A percentile compares a stretch with the other conserved stretches of the same genome.
These are phyloP conservation scores for Mactra quadrangularis DNA, from an alignment of 1,140 invertebrate species.

Conservation along the genomic window DNA sequence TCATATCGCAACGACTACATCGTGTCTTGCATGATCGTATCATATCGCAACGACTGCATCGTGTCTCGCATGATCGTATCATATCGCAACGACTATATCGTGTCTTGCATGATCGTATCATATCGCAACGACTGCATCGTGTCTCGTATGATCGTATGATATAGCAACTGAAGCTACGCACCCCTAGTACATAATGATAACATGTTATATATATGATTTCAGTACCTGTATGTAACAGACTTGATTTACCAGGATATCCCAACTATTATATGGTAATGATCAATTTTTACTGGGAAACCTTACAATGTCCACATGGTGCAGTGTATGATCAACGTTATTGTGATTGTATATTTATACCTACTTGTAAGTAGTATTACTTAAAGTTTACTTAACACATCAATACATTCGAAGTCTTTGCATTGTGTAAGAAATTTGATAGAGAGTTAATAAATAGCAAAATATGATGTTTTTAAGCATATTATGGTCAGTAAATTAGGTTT, in stretches of 20 bases:
- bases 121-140: too few species aligned
- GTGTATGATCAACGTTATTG: neutral
- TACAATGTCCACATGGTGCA: neutral
- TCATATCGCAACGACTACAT: too few species aligned
- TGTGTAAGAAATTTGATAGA: too few species aligned
- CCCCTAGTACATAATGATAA: too few species aligned
- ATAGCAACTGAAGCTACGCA: too few species aligned
- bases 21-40: too few species aligned
- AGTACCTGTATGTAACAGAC: constrained; percentile 1
- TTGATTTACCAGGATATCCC: constrained; percentile 17
- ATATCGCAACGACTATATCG: too few species aligned
- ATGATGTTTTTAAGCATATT: neutral
- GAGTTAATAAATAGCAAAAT: neutral
- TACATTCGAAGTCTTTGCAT: neutral
- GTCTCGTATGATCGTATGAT: too few species aligned
- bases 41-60: too few species aligned
- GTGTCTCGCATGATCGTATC: too few species aligned
- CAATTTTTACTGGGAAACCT: constrained; percentile 6
- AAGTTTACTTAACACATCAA: too few species aligned
- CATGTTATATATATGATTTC: neutral
- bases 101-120: too few species aligned
- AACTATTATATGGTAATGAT: constrained; percentile 8
- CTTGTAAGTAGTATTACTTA: neutral
- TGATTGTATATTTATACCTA: neutral
- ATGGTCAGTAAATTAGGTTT: neutral